Percentiles rank a stretch among this genome's conserved stretches.
These are phyloP conservation scores for Steinernema hermaphroditum DNA, from an alignment of 2,888 invertebrate genomes.

Conservation along the genomic window DNA sequence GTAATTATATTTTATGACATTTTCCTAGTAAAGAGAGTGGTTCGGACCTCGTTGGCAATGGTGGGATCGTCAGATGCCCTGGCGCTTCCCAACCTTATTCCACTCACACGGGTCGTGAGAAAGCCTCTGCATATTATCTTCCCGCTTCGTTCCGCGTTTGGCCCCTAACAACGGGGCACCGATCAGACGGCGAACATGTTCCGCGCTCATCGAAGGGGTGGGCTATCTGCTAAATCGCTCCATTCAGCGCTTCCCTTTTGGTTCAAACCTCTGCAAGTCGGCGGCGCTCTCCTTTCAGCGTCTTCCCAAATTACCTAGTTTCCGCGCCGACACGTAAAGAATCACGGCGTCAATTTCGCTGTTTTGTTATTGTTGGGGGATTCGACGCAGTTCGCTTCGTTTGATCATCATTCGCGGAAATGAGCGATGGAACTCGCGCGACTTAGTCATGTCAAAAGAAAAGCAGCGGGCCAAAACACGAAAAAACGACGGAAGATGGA, in stretches of 20 bases:
- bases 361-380: constrained; percentile 19
- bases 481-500: constrained; percentile 28
- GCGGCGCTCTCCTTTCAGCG: neutral
- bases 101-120: too few relatives aligned
- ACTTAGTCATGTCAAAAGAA: constrained; percentile 23
- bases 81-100: neutral
- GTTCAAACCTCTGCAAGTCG: too few relatives aligned
- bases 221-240: too few relatives aligned
- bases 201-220: too few relatives aligned
- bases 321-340: neutral
- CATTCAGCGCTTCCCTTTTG: too few relatives aligned
- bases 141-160: too few relatives aligned
- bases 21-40: constrained; percentile 4
- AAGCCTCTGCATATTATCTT: too few relatives aligned
- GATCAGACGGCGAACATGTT: too few relatives aligned
- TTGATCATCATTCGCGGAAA: constrained; percentile 16
- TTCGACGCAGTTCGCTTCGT: neutral
- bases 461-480: constrained; percentile 26
- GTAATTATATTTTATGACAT: constrained; percentile 26
- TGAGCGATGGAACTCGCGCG: constrained; percentile 13
- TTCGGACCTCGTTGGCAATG: neutral
- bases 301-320: constrained; percentile 20
- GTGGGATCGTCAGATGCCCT: neutral
- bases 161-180: too few relatives aligned
- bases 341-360: constrained; percentile 7